phyloP scores from a whole-genome alignment of 2,888 invertebrate genomes.

The Drosophila heteroneura region DNA sequence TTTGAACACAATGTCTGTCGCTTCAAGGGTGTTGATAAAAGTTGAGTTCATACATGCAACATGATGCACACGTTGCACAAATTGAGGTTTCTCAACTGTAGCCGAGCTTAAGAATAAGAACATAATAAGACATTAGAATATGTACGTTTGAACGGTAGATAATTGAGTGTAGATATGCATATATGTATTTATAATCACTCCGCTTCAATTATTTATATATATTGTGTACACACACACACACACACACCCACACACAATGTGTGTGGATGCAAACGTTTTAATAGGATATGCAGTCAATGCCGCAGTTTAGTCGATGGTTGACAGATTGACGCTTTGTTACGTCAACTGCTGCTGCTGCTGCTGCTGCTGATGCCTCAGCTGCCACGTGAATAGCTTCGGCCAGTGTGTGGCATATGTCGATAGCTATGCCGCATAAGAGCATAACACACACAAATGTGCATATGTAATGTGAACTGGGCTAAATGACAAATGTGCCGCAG shows the following conservation, averaged over 20 bases:
- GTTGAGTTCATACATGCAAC: neutral
- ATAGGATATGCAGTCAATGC: constrained; percentile 1
- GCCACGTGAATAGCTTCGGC: constrained; percentile 9
- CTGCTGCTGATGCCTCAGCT: constrained; percentile 6
- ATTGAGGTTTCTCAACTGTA: neutral
- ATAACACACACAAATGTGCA: neutral
- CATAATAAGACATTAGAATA: neutral
- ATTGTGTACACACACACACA: neutral
- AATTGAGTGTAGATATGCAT: neutral
- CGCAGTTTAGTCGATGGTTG: constrained; percentile 9
- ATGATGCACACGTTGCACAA: neutral
- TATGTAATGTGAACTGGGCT: constrained; percentile 18
- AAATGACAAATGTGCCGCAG: constrained; percentile 29
- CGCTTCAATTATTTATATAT: neutral
- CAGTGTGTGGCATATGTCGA: constrained; percentile 3
- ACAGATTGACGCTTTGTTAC: constrained; percentile 29
- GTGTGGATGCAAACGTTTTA: neutral
- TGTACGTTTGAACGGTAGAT: neutral
- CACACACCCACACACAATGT: neutral
- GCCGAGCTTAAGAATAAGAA: neutral
- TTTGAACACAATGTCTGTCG: neutral
- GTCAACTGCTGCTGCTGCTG: constrained; percentile 3
- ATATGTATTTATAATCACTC: neutral
- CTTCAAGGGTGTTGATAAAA: neutral
- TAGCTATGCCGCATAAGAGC: neutral